These are phyloP conservation scores for Auanema sp. DNA, from an alignment of 2,888 invertebrate genomes.

Conservation along the genomic window DNA sequence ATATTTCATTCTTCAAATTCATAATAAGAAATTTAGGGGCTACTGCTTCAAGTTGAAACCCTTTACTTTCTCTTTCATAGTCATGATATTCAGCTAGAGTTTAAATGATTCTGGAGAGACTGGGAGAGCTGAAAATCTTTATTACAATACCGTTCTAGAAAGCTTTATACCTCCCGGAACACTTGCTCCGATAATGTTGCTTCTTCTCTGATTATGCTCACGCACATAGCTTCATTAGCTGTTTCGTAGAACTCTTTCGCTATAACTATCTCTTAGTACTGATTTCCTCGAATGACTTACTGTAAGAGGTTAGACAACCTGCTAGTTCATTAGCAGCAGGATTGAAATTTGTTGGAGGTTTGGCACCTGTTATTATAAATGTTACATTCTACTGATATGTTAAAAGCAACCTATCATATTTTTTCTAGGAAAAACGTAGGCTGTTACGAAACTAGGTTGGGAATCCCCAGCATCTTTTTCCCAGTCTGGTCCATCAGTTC, in stretches of 20 bases:
- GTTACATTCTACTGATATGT: neutral
- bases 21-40: too few species aligned
- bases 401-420: constrained; percentile 41
- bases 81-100: constrained; percentile 9
- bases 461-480: constrained; percentile 37
- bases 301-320: constrained; percentile 60
- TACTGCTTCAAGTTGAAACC: too few species aligned
- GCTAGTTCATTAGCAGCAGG: constrained; percentile 63
- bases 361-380: constrained; percentile 41
- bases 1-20: neutral
- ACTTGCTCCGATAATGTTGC: constrained; percentile 49
- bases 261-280: constrained; percentile 35
- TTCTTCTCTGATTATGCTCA: constrained; percentile 60
- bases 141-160: neutral
- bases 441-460: constrained; percentile 48
- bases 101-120: constrained; percentile 34
- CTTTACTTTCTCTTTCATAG: too few species aligned
- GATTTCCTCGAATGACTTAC: constrained; percentile 23
- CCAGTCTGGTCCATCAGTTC: constrained; percentile 35
- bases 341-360: constrained; percentile 58
- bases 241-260: constrained; percentile 60
- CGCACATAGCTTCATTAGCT: constrained; percentile 51
- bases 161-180: constrained; percentile 28
- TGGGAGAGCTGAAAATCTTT: constrained; percentile 31
- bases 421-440: constrained; percentile 59